Base-by-base conservation (phyloP, 2,797 vertebrate genomes). In the Platyrinchus mystaceus region DNA sequence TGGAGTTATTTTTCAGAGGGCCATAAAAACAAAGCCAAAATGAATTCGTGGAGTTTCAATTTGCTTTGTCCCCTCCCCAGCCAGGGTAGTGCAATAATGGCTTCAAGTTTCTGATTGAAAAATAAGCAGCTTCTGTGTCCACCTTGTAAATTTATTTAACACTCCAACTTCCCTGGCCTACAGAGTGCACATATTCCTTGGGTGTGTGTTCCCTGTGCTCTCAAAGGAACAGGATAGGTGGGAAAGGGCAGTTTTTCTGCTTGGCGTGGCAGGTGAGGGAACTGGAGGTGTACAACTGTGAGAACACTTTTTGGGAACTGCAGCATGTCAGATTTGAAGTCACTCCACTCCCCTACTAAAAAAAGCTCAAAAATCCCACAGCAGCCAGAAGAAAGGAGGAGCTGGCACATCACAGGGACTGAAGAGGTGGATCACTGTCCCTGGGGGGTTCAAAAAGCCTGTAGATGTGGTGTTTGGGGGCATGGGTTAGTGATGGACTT, bases 1-100 rank as follows among this genome's bases (percentile, higher is more conserved):
- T 39, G 6, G 77, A 90, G 83, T 70, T 58, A 78, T 93, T 95
- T 94, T 93, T 89, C 93, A 92, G 86, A 90, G 69, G 36, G n/a
- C 63, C 75, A 83, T 95, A 94, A 96, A 96, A 92, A 86, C 87
- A 92, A 94, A 93, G 73, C 39, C 15, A 8, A 79, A 91, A 81
- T 77, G 85, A 95, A 93, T 95, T 89, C 47, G 56, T 23, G 27
- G 70, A 96, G 93, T 94, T 92, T 92, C 77, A 91, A 75, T 74
- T 84, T 47, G 73, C 41, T 71, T 53, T 76, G 30, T 28, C 43
- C 43, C 44, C 46, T 89, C 71, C 24, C 34, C 19, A 44, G 47
- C 4, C 27, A 75, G 71, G 37, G 20, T 78, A 68, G 70, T 60
- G 69, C 69, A 81, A 43, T 10, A 37, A 84, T 68, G 68, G 68